Conservation (phyloP, 2,113 vertebrate genomes). For the Pelmatolapia mariae region DNA sequence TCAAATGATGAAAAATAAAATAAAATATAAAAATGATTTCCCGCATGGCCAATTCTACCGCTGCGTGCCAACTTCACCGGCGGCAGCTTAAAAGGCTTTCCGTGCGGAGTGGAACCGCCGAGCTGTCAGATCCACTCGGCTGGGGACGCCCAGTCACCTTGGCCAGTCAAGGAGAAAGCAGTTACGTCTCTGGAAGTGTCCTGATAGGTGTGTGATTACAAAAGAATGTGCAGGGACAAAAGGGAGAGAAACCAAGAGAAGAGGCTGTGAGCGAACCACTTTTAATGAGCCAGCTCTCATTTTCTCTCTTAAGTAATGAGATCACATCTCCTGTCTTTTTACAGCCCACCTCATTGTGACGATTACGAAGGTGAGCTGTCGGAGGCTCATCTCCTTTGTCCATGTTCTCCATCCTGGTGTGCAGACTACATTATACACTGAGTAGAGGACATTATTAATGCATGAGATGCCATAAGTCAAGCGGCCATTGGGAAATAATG, state of each 20-base stretch:
- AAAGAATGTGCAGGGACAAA: neutral
- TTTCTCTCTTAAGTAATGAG: constrained; percentile 10
- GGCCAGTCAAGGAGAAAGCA: neutral
- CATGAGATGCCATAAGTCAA: constrained; percentile 35
- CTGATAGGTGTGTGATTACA: neutral
- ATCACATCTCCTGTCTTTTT: neutral
- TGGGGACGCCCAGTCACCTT: constrained; percentile 41
- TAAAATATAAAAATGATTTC: neutral
- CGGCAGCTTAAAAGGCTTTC: neutral
- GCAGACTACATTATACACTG: constrained; percentile 43
- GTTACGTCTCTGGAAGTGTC: neutral
- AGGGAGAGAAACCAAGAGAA: neutral
- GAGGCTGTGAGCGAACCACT: neutral
- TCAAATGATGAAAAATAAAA: neutral
- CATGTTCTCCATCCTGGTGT: neutral
- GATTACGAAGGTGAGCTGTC: constrained; percentile 30
- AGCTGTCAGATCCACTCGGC: constrained; percentile 12
- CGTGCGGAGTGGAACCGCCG: neutral
- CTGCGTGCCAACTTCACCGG: neutral
- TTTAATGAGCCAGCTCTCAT: constrained; percentile 1
- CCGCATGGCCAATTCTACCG: neutral
- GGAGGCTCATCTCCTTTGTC: neutral
- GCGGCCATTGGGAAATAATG: constrained; percentile 21
- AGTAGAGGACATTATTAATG: constrained; percentile 36
- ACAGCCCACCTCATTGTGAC: neutral